Conservation (phyloP, 2,113 vertebrate genomes). For the Hiodon alosoides region DNA sequence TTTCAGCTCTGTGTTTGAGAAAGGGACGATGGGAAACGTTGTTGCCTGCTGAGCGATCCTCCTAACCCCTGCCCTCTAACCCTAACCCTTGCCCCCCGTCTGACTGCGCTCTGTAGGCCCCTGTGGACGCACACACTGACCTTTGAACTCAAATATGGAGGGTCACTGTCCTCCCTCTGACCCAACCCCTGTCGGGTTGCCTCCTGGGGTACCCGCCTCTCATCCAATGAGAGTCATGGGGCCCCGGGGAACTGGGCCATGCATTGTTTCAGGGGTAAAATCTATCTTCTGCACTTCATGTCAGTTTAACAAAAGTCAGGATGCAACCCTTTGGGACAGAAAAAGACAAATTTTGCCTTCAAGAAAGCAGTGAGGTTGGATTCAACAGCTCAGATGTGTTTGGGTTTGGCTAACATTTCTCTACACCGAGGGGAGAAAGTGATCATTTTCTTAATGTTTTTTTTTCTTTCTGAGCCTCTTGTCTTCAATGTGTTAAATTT, state of each 20-base stretch:
- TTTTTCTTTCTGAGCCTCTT: no score
- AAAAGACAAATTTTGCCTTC: slow-evolving; percentile 20
- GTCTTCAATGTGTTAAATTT: no score
- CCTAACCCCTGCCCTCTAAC: not conserved
- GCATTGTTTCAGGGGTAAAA: slow-evolving; percentile 21
- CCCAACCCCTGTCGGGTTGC: not conserved
- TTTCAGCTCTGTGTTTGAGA: slow-evolving; percentile 64
- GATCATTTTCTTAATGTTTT: not conserved
- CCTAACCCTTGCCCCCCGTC: not conserved
- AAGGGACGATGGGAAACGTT: slow-evolving; percentile 46
- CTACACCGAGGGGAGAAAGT: slow-evolving; percentile 9
- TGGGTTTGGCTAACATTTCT: slow-evolving; percentile 12
- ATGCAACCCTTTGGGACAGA: slow-evolving; percentile 15
- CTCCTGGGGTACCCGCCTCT: not conserved
- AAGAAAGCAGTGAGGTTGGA: slow-evolving; percentile 9
- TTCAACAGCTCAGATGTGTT: slow-evolving; percentile 11
- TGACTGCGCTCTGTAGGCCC: slow-evolving; percentile 3
- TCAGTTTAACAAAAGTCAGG: slow-evolving; percentile 21
- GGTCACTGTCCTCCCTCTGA: slow-evolving; percentile 16
- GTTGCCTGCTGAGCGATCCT: slow-evolving; percentile 51
- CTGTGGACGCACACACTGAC: slow-evolving; percentile 15
- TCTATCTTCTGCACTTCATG: slow-evolving; percentile 14
- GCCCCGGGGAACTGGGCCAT: not conserved
- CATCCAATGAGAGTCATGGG: not conserved
- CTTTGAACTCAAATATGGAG: slow-evolving; percentile 4